Evolutionary conservation across 1,140 invertebrate genomes (phyloP), one percentile per base, ranked within the genome.

Genomic region (Nymphalis io): DNA sequence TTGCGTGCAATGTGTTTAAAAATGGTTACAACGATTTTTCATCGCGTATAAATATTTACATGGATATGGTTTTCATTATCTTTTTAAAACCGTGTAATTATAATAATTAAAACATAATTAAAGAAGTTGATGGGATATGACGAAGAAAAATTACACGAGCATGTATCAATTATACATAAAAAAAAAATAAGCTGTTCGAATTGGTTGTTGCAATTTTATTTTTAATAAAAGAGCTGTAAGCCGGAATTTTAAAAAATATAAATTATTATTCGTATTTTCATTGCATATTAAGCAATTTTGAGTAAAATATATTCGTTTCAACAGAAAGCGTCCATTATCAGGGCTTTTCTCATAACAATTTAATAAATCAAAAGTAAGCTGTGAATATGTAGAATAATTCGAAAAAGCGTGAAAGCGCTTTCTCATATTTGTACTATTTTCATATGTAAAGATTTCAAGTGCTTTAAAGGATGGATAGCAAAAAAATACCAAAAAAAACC

Each of bases 401-500:
- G 15, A 18, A n/a, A 44, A n/a, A 46, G 15, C n/a, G 5, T 46
- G 5, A 33, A 33, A 33, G 27, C 27, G 42, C 42, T 46, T 15
- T n/a, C 15, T 6, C 15, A n/a, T 16, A 46, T n/a, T 46, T n/a
- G 42, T 18, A n/a, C 42, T n/a, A 16, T 46, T 15, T 46, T 46
- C 4, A 48, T 18, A 48, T 18, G 20, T 51, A 51, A 51, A 51
- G 20, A 2, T 20, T 20, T 21, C 46, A 20, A 51, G 16, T 18
- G 33, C 39, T 27, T 44, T 58, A 57, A 57, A 57, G 18, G 23
- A 13, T 39, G 23, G 21, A 27, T 15, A n/a, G 20, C 23, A 51
- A 53, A 53, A 48, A 48, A 48, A 48, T n/a, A 44, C 15, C 48
- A 1, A 48, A 60, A 60, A 62, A 58, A 27, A 21, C 20, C 10